These are phyloP conservation scores for Xyliphius kryptos DNA, from an alignment of 2,113 vertebrate genomes.

Conservation along the genomic window DNA sequence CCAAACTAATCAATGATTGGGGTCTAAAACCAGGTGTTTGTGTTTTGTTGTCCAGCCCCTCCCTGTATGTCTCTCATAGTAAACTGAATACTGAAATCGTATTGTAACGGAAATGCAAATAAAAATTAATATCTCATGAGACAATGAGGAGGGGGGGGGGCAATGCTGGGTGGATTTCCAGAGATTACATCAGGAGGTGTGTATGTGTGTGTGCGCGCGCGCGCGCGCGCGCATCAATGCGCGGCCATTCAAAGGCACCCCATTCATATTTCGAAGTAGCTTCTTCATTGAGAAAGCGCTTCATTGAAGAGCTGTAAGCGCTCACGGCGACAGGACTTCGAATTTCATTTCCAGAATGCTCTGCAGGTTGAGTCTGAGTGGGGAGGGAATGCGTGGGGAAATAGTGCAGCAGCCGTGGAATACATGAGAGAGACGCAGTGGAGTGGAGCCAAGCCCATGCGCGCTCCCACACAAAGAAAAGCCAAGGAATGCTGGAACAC, in stretches of 20 bases:
- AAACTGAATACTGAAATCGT: too few relatives aligned
- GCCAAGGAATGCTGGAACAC: background rate
- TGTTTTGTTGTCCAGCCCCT: too few relatives aligned
- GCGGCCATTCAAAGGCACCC: slow-evolving; percentile 59
- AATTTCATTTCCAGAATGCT: background rate
- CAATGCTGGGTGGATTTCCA: slow-evolving; percentile 20
- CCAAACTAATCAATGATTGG: too few relatives aligned
- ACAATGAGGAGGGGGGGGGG: background rate
- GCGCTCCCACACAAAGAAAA: slow-evolving; percentile 7
- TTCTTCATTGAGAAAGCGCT: slow-evolving; percentile 22
- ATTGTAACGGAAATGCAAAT: background rate
- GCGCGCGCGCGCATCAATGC: slow-evolving; percentile 27
- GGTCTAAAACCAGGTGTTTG: too few relatives aligned
- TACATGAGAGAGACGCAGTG: slow-evolving; percentile 34
- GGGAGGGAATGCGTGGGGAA: slow-evolving; percentile 13
- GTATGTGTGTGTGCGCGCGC: slow-evolving; percentile 29
- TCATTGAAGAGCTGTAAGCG: slow-evolving; percentile 30
- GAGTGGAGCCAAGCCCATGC: slow-evolving; percentile 58
- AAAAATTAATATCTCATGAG: slow-evolving; percentile 1
- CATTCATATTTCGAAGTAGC: slow-evolving; percentile 55
- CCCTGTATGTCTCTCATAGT: too few relatives aligned
- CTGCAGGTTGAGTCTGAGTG: background rate
- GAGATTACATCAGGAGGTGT: slow-evolving; percentile 54
- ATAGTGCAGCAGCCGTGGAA: slow-evolving; percentile 10
- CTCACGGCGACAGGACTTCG: background rate